Evolutionary conservation across 37 sponge, comb jelly and placozoan genomes (phyloP).

Genomic region (Cladorhizidae sp.): DNA sequence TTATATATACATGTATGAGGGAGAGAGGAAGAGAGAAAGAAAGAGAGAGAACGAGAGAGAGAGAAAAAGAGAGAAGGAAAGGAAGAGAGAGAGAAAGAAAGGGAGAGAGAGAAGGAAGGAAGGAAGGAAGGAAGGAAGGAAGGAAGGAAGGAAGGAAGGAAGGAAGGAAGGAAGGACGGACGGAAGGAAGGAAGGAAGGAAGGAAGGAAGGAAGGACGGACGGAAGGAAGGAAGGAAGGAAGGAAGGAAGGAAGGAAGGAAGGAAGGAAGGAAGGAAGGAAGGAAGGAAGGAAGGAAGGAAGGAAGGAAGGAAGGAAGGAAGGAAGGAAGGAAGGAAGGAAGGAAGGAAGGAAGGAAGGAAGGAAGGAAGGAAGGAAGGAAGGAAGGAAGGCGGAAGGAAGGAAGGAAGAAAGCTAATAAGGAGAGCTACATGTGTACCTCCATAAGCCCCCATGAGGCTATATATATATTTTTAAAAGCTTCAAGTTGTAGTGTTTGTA

Average conservation of each 20-base stretch:
- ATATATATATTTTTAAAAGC: too few relatives aligned
- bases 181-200: neutral
- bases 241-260: constrained; percentile 11
- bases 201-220: neutral
- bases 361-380: too few relatives aligned
- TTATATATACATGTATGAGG: constrained; percentile 5
- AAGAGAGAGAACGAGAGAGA: too few relatives aligned
- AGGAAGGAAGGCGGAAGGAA: too few relatives aligned
- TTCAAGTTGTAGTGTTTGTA: too few relatives aligned
- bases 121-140: neutral
- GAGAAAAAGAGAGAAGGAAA: neutral
- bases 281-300: constrained; percentile 8
- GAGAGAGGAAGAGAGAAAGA: constrained; percentile 1
- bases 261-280: constrained; percentile 1
- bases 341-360: constrained; percentile 18
- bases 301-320: neutral
- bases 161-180: neutral
- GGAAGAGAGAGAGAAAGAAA: neutral
- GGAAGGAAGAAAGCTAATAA: too few relatives aligned
- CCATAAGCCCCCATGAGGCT: too few relatives aligned
- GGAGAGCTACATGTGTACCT: too few relatives aligned
- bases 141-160: neutral
- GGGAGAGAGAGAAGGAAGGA: neutral
- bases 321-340: constrained; percentile 12
- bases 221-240: neutral